Evolutionary conservation across 2,888 invertebrate species (phyloP).

Genomic region (Chesias legatella): DNA sequence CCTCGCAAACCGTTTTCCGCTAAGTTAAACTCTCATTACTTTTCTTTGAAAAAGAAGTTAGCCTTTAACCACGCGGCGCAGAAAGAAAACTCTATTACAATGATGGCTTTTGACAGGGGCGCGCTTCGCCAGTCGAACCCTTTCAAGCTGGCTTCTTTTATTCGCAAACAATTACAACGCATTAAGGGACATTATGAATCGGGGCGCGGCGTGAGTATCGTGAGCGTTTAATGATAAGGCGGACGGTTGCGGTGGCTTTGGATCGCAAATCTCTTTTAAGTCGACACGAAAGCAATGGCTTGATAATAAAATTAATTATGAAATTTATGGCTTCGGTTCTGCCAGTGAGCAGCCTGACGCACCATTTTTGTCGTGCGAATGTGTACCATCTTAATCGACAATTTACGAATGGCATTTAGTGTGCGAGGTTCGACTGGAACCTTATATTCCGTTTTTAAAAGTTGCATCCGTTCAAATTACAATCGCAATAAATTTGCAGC

Average conservation of each 20-base stretch:
- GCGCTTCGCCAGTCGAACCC: conserved; percentile 46
- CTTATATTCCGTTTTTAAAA: conserved; percentile 47
- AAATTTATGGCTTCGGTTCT: conserved; percentile 57
- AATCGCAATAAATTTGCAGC: conserved; percentile 39
- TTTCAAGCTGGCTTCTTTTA: conserved; percentile 56
- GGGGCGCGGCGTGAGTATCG: conserved; percentile 48
- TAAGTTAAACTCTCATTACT: conserved; percentile 77
- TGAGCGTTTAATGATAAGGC: conserved; percentile 70
- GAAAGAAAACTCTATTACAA: conserved; percentile 71
- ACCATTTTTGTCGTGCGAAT: conserved; percentile 56
- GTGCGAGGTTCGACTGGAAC: conserved; percentile 36
- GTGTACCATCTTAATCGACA: conserved; percentile 65
- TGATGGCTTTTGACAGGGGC: conserved; percentile 62
- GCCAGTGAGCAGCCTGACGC: conserved; percentile 40
- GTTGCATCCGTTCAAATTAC: conserved; percentile 49
- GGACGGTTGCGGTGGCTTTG: conserved; percentile 58
- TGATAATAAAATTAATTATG: conserved; percentile 73
- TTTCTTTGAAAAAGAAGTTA: conserved; percentile 71
- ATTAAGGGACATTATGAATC: conserved; percentile 56
- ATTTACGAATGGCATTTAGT: conserved; percentile 60
- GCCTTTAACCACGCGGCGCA: conserved; percentile 62
- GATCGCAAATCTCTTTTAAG: conserved; percentile 68
- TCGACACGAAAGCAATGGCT: conserved; percentile 65
- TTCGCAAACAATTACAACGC: conserved; percentile 63
- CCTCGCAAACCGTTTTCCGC: conserved; percentile 65